Base-by-base conservation (phyloP, 2,888 invertebrate species). In the Metopia argyrocephala region DNA sequence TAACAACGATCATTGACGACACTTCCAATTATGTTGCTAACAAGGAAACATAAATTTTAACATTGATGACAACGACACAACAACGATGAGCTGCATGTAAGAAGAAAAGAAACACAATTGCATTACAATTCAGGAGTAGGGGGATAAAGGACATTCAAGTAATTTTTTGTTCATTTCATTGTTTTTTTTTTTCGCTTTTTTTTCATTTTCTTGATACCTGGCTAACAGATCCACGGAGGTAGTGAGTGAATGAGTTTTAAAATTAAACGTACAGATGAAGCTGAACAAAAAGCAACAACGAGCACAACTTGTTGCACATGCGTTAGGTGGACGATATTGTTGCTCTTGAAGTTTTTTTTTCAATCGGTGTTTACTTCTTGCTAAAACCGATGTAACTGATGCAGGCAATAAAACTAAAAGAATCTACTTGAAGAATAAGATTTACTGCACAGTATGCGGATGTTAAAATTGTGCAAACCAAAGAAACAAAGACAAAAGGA, bases 11-110 rank as follows among this genome's bases (percentile, higher is more conserved):
- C 84, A 84, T 84, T 83, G 84, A 85, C 83, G 85, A 85, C 85
- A 85, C 85, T 85, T 85, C 84, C 85, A 85, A 85, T 85, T 85
- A 85, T 83, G 85, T 84, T 82, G 82, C 82, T 81, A 84, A 84
- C 82, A 84, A 85, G 85, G 85, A 85, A 85, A 85, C 85, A 85
- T 85, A 85, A 85, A 85, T 85, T 84, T 84, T 74, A 80, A 79
- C 81, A 82, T 83, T 83, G 83, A 81, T 78, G 81, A 81, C 81
- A 81, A 76, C 76, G 76, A 76, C 80, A n/a, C n/a, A 76, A 76
- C 76, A 69, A 70, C 81, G 61, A 70, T 76, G 74, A 78, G 78
- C 74, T 69, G 74, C 81, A 81, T 70, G 66, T 50, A 66, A 62
- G 2, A 12, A 48, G 28, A 20, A 48, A 25, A 59, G 21, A 5